These are phyloP conservation scores for Coleophora deauratella DNA, from an alignment of 2,888 invertebrate species.

Conservation along the genomic window DNA sequence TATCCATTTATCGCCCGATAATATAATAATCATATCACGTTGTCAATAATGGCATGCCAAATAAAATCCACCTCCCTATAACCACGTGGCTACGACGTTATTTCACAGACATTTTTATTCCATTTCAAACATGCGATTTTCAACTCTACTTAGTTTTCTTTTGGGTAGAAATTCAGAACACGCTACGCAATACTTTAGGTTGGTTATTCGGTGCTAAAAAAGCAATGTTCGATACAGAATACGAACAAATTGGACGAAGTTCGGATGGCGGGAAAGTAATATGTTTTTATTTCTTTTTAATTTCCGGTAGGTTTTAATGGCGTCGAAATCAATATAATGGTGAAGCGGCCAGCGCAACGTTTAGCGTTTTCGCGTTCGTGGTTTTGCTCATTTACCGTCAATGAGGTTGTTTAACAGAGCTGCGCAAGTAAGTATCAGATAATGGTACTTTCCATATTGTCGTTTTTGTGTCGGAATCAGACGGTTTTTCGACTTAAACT, in stretches of 20 bases:
- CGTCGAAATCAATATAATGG: slow-evolving; percentile 73
- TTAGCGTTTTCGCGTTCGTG: slow-evolving; percentile 61
- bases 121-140: too few relatives aligned
- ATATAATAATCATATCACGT: slow-evolving; percentile 71
- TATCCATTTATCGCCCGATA: slow-evolving; percentile 68
- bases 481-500: too few relatives aligned
- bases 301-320: slow-evolving; percentile 71
- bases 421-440: too few relatives aligned
- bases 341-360: slow-evolving; percentile 43
- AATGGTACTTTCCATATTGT: too few relatives aligned
- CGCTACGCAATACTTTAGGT: too few relatives aligned
- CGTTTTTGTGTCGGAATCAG: too few relatives aligned
- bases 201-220: slow-evolving; percentile 23
- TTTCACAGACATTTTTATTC: too few relatives aligned
- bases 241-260: slow-evolving; percentile 69
- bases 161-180: too few relatives aligned
- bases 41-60: slow-evolving; percentile 70
- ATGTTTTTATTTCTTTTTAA: slow-evolving; percentile 73
- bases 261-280: slow-evolving; percentile 68
- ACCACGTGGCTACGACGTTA: slow-evolving; percentile 27
- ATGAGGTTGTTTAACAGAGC: slow-evolving; percentile 35
- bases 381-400: slow-evolving; percentile 67
- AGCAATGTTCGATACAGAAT: slow-evolving; percentile 54
- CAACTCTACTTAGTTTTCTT: too few relatives aligned
- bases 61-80: slow-evolving; percentile 67